A percentile compares a stretch with the other conserved stretches of the same genome.
These are phyloP conservation scores for Siderastrea siderea DNA, from an alignment of 92 coral and sea anemone species.

Conservation along the genomic window DNA sequence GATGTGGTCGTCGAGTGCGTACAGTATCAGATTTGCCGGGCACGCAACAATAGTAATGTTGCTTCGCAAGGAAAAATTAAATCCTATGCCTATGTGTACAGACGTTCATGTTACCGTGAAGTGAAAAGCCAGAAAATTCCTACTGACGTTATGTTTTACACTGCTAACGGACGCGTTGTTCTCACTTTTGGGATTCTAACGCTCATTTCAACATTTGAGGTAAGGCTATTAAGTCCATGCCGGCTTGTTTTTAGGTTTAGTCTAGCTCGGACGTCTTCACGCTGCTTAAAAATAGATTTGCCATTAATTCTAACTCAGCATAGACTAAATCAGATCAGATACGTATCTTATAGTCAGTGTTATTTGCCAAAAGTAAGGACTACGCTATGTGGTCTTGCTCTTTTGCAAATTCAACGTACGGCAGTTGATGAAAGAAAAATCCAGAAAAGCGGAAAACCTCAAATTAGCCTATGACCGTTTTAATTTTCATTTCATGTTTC, in stretches of 20 bases:
- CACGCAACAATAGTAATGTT: conserved; percentile 2
- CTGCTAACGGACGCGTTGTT: not conserved
- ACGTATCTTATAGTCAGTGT: too few relatives aligned
- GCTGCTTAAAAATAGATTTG: too few relatives aligned
- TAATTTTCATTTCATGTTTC: too few relatives aligned
- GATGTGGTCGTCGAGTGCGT: not conserved
- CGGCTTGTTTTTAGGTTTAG: too few relatives aligned
- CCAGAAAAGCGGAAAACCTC: not conserved
- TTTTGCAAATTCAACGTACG: too few relatives aligned
- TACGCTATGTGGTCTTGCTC: too few relatives aligned
- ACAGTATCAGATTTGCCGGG: not conserved
- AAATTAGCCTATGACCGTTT: conserved; percentile 5
- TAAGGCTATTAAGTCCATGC: not conserved
- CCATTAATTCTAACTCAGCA: too few relatives aligned
- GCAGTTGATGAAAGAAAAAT: not conserved
- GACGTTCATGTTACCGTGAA: too few relatives aligned
- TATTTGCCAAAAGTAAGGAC: too few relatives aligned
- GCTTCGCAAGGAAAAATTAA: not conserved
- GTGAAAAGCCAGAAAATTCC: not conserved
- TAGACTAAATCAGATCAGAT: too few relatives aligned
- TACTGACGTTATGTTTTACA: not conserved
- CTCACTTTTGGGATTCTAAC: not conserved
- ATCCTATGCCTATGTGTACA: too few relatives aligned
- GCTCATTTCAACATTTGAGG: not conserved
- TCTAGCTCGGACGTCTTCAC: not conserved